Evolutionary conservation across 2,113 vertebrate species (phyloP).

Genomic region (Cranoglanis bouderius): DNA sequence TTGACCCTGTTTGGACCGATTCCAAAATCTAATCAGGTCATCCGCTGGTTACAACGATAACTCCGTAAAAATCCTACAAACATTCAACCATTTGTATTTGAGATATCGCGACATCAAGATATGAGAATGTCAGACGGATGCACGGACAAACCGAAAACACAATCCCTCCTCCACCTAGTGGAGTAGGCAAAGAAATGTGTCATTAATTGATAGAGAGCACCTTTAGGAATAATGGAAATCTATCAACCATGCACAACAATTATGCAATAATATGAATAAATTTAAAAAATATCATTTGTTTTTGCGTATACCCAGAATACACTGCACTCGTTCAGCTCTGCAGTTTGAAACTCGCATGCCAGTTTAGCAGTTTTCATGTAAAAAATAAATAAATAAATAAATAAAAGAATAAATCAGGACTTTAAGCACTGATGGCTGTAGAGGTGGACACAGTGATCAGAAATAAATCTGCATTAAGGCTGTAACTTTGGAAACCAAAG

Average conservation of each 20-base stretch:
- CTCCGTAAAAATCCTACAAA: neutral
- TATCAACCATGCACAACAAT: neutral
- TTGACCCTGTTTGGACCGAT: neutral
- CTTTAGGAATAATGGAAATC: neutral
- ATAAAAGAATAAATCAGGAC: too few relatives aligned
- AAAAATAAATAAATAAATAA: too few relatives aligned
- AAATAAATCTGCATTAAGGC: too few relatives aligned
- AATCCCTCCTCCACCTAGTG: neutral
- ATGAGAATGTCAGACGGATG: neutral
- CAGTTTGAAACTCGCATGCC: too few relatives aligned
- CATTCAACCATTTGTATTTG: neutral
- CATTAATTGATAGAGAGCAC: neutral
- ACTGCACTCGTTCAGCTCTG: too few relatives aligned
- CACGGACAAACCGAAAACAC: neutral
- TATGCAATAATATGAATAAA: neutral
- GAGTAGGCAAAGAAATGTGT: neutral
- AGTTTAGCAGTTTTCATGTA: too few relatives aligned
- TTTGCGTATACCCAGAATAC: too few relatives aligned
- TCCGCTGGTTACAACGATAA: neutral
- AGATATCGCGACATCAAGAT: neutral
- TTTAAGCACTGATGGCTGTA: too few relatives aligned
- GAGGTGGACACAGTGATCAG: too few relatives aligned
- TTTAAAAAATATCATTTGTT: neutral
- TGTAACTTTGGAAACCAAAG: too few relatives aligned
- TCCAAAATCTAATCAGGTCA: neutral